Evolutionary conservation across 2,113 vertebrate genomes (phyloP), one percentile per base, ranked within the genome.

Genomic region (Xiphophorus hellerii): DNA sequence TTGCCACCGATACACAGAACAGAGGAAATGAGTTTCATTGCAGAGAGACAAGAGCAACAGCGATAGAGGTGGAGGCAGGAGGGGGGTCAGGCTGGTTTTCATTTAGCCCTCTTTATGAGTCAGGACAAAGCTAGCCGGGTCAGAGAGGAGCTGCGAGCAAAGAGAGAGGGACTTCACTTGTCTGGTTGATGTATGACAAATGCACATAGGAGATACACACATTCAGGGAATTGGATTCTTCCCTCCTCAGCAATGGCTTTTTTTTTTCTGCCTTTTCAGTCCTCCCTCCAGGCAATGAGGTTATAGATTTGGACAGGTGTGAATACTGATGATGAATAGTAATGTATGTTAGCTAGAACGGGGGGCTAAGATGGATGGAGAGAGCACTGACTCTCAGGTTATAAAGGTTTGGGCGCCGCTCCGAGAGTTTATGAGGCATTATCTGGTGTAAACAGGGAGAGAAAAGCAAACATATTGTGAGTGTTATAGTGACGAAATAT

Each of bases 111-210:
- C 74, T 87, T 91, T 87, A 87, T 88, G 87, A 90, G 88, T 90
- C 84, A 78, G 65, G 85, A 77, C 78, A 62, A 78, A 86, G 88
- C 84, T 74, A 35, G 78, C 62, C 73, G 65, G 85, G 84, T 86
- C 85, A 89, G 84, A 78, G 77, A 83, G 69, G 79, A 87, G 69
- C 74, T 78, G 84, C 60, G 37, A 84, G 87, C 31, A 67, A 48
- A 73, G 72, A 76, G 76, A 69, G 84, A 82, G 86, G 88, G 85
- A 88, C 85, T 84, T 77, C 60, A 86, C 87, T 89, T 84, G 83
- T 90, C 90, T 86, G 84, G 20, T 86, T 89, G 88, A 89, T 84
- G 86, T 84, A 83, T 89, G 90, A 92, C 80, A 91, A 89, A 90
- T 82, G 76, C 70, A 75, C 62, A 63, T 67, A 63, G 60, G 81